A percentile compares a stretch with the other conserved stretches of the same genome.
Conservation (phyloP, 30 jellyfish, hydroid and myxozoan species). For the Catostylus mosaicus region DNA sequence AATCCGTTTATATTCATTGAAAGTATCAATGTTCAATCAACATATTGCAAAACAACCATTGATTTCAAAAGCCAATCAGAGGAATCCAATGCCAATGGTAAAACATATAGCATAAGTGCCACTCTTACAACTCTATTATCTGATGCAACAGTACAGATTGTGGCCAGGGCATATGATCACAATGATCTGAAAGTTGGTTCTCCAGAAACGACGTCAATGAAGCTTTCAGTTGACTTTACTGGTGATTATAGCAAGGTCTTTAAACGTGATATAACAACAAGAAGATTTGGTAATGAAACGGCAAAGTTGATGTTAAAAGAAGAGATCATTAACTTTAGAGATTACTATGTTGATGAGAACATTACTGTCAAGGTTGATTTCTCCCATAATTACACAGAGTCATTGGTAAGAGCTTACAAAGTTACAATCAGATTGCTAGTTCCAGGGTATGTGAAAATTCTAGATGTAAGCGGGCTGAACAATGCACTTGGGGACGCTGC, state of each 20-base stretch:
- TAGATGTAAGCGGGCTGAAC: not conserved
- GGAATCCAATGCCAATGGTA: not conserved
- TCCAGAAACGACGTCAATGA: not conserved
- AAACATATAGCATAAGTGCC: not conserved
- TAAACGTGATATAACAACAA: not conserved
- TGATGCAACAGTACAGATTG: constrained; percentile 35
- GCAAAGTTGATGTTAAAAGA: not conserved
- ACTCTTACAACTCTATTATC: constrained; percentile 3
- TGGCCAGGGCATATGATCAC: constrained; percentile 32
- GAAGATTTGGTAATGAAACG: not conserved
- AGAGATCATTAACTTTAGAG: not conserved
- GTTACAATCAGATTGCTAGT: not conserved
- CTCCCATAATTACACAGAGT: not conserved
- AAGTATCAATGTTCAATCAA: not conserved
- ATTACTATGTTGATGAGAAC: not conserved
- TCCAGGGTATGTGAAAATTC: constrained; percentile 1
- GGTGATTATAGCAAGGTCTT: not conserved
- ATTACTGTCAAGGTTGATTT: not conserved
- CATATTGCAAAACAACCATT: not conserved
- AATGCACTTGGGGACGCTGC: not conserved
- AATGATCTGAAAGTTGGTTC: constrained; percentile 1
- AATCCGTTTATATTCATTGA: constrained; percentile 24
- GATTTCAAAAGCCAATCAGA: not conserved
- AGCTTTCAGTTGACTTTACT: not conserved
- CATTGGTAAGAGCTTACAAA: not conserved